Conservation (phyloP, 2,797 vertebrate genomes). For the Buphagus erythrorhynchus region DNA sequence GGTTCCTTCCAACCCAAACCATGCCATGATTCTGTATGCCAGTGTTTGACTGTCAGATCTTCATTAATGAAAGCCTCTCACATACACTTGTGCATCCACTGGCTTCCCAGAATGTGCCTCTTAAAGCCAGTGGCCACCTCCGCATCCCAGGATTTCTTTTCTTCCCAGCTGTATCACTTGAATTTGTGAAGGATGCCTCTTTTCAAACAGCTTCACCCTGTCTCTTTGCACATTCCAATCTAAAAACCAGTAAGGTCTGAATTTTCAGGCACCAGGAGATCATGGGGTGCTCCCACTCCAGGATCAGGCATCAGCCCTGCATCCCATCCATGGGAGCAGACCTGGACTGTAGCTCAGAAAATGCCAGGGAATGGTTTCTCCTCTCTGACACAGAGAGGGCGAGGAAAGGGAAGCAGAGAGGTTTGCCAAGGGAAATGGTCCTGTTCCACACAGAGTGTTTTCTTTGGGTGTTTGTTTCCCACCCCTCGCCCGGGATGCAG, state of each 20-base stretch:
- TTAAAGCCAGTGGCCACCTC: background rate
- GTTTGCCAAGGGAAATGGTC: background rate
- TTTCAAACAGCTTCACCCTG: background rate
- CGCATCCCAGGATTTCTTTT: background rate
- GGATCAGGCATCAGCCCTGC: background rate
- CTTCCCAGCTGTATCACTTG: rapidly evolving
- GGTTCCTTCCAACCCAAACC: background rate
- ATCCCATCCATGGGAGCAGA: rapidly evolving
- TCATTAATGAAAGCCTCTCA: background rate
- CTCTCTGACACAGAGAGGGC: rapidly evolving
- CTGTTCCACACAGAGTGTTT: background rate
- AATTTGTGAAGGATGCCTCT: background rate
- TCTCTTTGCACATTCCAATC: background rate
- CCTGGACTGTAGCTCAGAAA: background rate
- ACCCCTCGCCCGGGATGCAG: background rate
- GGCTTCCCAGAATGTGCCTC: rapidly evolving
- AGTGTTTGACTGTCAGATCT: background rate
- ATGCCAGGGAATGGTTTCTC: background rate
- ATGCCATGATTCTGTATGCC: background rate
- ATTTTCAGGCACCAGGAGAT: background rate
- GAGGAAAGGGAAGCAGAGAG: background rate
- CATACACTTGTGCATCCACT: rapidly evolving
- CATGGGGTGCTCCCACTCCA: rapidly evolving
- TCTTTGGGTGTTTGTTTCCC: background rate
- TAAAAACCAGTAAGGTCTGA: background rate